A percentile compares a stretch with the other conserved stretches of the same genome.
These are phyloP conservation scores for Archilochus colubris DNA, from an alignment of 2,113 vertebrate genomes.

Conservation along the genomic window DNA sequence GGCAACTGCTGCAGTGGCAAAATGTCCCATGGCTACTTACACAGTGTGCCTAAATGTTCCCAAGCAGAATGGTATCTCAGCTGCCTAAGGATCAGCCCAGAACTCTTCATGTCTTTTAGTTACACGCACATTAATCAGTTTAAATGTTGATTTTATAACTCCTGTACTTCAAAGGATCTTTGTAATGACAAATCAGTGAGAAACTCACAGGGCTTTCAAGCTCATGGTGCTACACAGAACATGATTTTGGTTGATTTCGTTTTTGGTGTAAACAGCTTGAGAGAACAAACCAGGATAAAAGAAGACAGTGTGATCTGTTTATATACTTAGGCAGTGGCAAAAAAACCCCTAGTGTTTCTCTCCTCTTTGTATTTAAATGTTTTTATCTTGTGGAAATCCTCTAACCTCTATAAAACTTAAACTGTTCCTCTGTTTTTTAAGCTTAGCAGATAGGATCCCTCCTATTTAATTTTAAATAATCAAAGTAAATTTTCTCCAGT, in stretches of 20 bases:
- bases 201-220: neutral
- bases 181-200: neutral
- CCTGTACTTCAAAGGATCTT: neutral
- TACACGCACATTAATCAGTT: neutral
- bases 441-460: neutral
- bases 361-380: neutral
- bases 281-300: neutral
- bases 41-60: neutral
- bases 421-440: neutral
- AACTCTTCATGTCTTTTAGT: fast-evolving
- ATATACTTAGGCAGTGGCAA: neutral
- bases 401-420: neutral
- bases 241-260: neutral
- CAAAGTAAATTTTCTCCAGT: neutral
- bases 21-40: neutral
- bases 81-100: neutral
- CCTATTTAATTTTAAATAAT: neutral
- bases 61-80: neutral
- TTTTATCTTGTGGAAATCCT: neutral
- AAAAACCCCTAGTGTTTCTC: neutral
- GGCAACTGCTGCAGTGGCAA: neutral
- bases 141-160: neutral
- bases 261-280: neutral
- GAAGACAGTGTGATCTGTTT: neutral
- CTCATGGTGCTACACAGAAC: neutral